Base-by-base conservation (phyloP, 2,888 invertebrate genomes). In the Gymnocheta viridis region DNA sequence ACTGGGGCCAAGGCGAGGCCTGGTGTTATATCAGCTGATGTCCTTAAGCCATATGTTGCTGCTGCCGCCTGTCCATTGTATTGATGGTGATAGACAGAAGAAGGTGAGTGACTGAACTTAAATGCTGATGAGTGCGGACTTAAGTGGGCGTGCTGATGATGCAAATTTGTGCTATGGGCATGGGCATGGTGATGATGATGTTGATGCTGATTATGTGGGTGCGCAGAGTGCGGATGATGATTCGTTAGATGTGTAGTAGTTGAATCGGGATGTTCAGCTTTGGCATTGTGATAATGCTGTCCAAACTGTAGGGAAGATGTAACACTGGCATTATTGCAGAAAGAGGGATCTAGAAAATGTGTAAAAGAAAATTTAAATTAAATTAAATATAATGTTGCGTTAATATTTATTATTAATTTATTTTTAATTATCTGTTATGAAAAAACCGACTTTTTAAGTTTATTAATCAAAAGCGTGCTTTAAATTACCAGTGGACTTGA, bases 221-320 rank as follows among this genome's bases (percentile, higher is more conserved):
- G 83, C 9, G 70, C 73, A 41, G 60, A 87, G 0, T 86, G 86
- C 12, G 87, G 85, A 7, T 88, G 89, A 22, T 89, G 87, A 41
- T 82, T 81, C 17, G 83, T 82, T 32, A 86, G 35, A 73, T 86
- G 86, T 35, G 90, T 89, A 58, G 91, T 92, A 17, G 92, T 92
- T n/a, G 92, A 92, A 87, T 92, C 92, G 47, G 92, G 91, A 87
- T 91, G 90, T 86, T 92, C 92, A 38, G 89, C 88, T 87, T 91
- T 91, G 5, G 90, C 89, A 76, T 89, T 91, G 60, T 89, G 88
- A 69, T 88, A 89, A 74, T 88, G 87, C 66, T 89, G 89, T n/a
- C 87, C 84, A 58, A 87, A 85, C 56, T 86, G 87, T 24, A 86
- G 72, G n/a, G 84, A 74, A 10, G 85, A 62, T 7, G 86, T 73